phyloP scores from a whole-genome alignment of 1,140 invertebrate genomes.

The Papilio polytes region DNA sequence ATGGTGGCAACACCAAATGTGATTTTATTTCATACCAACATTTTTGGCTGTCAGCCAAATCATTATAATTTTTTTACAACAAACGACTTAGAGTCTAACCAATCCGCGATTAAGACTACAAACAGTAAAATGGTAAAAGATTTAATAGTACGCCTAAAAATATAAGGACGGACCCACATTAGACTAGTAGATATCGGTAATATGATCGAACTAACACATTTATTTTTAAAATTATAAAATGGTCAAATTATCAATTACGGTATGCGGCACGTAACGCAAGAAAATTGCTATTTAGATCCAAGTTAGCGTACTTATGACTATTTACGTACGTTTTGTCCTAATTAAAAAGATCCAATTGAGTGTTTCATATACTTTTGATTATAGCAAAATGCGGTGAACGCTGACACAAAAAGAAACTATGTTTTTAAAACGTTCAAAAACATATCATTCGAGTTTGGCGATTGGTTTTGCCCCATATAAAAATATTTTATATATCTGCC shows the following conservation, averaged over 20 bases:
- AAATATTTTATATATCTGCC: not conserved
- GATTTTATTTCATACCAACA: not conserved
- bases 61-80: constrained; percentile 27
- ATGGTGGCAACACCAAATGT: not conserved
- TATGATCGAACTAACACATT: constrained; percentile 41
- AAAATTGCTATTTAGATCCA: constrained; percentile 10
- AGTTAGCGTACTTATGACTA: constrained; percentile 30
- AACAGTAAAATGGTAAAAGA: constrained; percentile 53
- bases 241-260: too few relatives aligned
- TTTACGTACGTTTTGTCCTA: constrained; percentile 7
- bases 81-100: constrained; percentile 48
- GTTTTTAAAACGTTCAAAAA: not conserved
- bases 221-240: constrained; percentile 41
- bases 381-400: not conserved
- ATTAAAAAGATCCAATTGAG: not conserved
- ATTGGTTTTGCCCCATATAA: not conserved
- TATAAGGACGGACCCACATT: constrained; percentile 68
- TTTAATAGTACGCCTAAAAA: constrained; percentile 52
- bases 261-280: not conserved
- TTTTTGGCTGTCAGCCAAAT: constrained; percentile 14
- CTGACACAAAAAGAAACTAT: not conserved
- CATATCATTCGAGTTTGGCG: too few relatives aligned
- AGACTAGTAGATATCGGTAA: constrained; percentile 76
- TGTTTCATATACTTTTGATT: not conserved
- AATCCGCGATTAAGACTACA: constrained; percentile 52